Evolutionary conservation across 2,113 vertebrate species (phyloP).

Genomic region (Rhynchomys soricoides): DNA sequence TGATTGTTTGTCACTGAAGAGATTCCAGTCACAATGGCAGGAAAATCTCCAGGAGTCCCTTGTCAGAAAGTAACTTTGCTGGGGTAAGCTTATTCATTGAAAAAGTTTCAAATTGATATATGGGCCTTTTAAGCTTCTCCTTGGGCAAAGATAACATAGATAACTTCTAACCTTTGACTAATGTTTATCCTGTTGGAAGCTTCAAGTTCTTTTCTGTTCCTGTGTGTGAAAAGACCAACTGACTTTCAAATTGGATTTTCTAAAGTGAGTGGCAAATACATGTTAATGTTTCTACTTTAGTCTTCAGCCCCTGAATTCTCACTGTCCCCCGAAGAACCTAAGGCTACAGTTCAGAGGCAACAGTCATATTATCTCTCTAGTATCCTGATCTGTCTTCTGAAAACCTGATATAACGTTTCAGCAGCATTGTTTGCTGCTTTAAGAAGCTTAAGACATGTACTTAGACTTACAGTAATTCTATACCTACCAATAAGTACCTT

Average conservation of each 20-base stretch:
- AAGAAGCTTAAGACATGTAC: slow-evolving; percentile 39
- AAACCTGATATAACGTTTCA: slow-evolving; percentile 36
- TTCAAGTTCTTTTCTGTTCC: not conserved
- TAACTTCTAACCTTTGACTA: not conserved
- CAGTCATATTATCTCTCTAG: not conserved
- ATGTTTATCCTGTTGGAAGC: not conserved
- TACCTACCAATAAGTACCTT: slow-evolving; percentile 46
- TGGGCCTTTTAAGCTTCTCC: slow-evolving; percentile 51
- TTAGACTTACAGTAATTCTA: slow-evolving; percentile 39
- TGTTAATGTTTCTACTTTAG: not conserved
- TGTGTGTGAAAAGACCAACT: not conserved
- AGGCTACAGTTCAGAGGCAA: slow-evolving; percentile 25
- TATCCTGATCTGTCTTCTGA: not conserved
- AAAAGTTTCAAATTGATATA: slow-evolving; percentile 75
- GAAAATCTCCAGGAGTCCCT: not conserved
- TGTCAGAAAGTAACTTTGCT: slow-evolving; percentile 44
- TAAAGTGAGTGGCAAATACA: not conserved
- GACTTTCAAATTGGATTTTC: not conserved
- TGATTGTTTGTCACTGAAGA: not conserved
- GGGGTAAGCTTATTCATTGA: slow-evolving; percentile 17
- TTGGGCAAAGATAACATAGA: not conserved
- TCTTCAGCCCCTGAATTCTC: not conserved
- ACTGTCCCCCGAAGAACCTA: not conserved
- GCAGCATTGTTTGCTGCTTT: slow-evolving; percentile 46
- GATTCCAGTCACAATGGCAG: not conserved